Evolutionary conservation across 2,888 invertebrate genomes (phyloP).

Genomic region (Trileptium ribeirensis): DNA sequence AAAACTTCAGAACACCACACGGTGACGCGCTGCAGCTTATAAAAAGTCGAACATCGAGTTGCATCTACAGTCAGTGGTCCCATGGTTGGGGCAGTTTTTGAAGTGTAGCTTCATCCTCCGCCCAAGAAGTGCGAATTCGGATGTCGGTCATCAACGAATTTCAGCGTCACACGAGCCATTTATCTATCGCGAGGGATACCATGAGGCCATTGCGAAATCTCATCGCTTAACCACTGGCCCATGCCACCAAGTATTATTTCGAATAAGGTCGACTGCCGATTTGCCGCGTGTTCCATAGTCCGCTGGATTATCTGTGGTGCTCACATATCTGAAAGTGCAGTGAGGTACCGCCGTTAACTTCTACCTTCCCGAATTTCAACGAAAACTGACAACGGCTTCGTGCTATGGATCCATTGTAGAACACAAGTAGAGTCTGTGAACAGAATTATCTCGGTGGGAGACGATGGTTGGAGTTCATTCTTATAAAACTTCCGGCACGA

Average conservation of each 20-base stretch:
- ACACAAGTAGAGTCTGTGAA: slow-evolving; percentile 35
- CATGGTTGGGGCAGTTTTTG: too few relatives aligned
- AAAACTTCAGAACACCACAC: too few relatives aligned
- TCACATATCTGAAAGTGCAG: slow-evolving; percentile 38
- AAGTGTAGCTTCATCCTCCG: too few relatives aligned
- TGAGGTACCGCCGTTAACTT: slow-evolving; percentile 33
- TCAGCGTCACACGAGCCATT: too few relatives aligned
- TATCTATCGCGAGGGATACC: too few relatives aligned
- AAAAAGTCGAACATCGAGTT: neutral
- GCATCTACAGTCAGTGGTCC: neutral
- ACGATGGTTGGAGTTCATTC: slow-evolving; percentile 31
- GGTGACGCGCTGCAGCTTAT: too few relatives aligned
- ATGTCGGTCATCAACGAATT: too few relatives aligned
- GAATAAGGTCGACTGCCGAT: slow-evolving; percentile 21
- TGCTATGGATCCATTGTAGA: slow-evolving; percentile 34
- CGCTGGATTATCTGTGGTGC: slow-evolving; percentile 41
- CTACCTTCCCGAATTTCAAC: slow-evolving; percentile 37
- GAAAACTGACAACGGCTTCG: slow-evolving; percentile 27
- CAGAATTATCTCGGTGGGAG: slow-evolving; percentile 18
- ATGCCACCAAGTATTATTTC: slow-evolving; percentile 35
- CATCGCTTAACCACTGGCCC: slow-evolving; percentile 38
- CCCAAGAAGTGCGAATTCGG: too few relatives aligned
- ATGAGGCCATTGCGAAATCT: neutral
- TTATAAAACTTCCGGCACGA: slow-evolving; percentile 21
- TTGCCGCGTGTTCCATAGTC: slow-evolving; percentile 41